Evolutionary conservation across 2,888 invertebrate genomes (phyloP).

Genomic region (Ochropleura leucogaster): DNA sequence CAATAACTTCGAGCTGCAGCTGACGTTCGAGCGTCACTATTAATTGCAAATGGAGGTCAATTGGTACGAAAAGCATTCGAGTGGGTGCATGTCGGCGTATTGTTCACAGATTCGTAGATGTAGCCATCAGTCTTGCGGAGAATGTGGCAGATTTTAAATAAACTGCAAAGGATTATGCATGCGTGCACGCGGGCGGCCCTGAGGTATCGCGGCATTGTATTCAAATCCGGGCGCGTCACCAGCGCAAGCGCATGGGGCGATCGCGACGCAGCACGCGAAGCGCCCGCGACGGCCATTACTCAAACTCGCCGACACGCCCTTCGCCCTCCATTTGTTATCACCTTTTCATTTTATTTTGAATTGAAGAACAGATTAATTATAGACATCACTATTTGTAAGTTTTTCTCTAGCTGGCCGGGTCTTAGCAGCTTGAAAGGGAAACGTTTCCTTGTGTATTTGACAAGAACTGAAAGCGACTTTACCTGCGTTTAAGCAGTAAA

Average conservation of each 20-base stretch:
- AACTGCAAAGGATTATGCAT: slow-evolving; percentile 84
- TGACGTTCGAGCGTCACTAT: slow-evolving; percentile 74
- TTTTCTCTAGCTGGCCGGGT: slow-evolving; percentile 13
- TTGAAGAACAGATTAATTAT: slow-evolving; percentile 50
- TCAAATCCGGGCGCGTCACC: slow-evolving; percentile 85
- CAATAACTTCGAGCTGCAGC: slow-evolving; percentile 78
- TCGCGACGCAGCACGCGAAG: slow-evolving; percentile 66
- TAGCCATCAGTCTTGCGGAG: slow-evolving; percentile 76
- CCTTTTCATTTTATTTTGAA: slow-evolving; percentile 59
- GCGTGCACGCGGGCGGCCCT: slow-evolving; percentile 85
- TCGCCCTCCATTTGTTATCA: slow-evolving; percentile 67
- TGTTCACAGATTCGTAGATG: slow-evolving; percentile 77
- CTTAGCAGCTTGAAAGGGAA: slow-evolving; percentile 21
- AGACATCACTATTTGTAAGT: slow-evolving; percentile 21
- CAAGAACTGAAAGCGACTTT: slow-evolving; percentile 27
- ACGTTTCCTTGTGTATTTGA: slow-evolving; percentile 8
- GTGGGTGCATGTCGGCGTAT: slow-evolving; percentile 68
- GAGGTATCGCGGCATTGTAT: slow-evolving; percentile 89
- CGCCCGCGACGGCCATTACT: slow-evolving; percentile 77
- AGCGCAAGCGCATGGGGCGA: slow-evolving; percentile 60
- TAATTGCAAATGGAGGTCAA: slow-evolving; percentile 84
- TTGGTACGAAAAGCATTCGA: slow-evolving; percentile 78
- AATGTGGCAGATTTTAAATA: slow-evolving; percentile 85
- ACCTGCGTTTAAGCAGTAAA: slow-evolving; percentile 32
- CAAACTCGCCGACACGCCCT: slow-evolving; percentile 78